A percentile compares a stretch with the other conserved stretches of the same genome.
Conservation (phyloP, 2,113 vertebrate species). For the Pygoscelis antarcticus region DNA sequence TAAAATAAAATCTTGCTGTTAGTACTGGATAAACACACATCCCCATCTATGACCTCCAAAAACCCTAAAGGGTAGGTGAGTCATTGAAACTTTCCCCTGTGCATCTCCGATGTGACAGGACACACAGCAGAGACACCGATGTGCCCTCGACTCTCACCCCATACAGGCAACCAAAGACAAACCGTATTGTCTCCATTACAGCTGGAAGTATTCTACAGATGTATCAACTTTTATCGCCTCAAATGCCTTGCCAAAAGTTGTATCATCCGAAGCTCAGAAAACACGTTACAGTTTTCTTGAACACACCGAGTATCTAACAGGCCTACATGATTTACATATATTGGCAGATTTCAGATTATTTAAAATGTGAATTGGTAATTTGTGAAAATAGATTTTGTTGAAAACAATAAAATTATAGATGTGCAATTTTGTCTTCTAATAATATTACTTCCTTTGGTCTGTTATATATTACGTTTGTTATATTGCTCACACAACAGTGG, state of each 20-base stretch:
- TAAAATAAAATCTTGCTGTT: background rate
- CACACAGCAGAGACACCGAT: accelerated
- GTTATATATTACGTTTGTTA: background rate
- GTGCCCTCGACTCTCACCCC: background rate
- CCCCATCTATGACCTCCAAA: background rate
- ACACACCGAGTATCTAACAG: background rate
- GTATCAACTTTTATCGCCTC: background rate
- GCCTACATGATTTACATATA: background rate
- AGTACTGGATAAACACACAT: background rate
- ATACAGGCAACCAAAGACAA: background rate
- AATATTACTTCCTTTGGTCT: background rate
- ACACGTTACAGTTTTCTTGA: background rate
- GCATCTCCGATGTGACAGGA: background rate
- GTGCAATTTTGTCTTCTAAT: background rate
- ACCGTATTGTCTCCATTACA: background rate
- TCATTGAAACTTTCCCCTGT: background rate
- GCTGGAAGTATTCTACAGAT: background rate
- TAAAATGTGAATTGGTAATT: background rate
- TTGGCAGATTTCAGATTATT: background rate
- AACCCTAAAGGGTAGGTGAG: background rate
- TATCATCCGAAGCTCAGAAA: background rate
- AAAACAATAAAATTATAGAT: background rate
- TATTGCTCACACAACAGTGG: background rate
- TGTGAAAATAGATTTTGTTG: background rate
- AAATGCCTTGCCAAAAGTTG: background rate